Conservation (phyloP, 2,797 vertebrate species). For the Cryptoprocta ferox region DNA sequence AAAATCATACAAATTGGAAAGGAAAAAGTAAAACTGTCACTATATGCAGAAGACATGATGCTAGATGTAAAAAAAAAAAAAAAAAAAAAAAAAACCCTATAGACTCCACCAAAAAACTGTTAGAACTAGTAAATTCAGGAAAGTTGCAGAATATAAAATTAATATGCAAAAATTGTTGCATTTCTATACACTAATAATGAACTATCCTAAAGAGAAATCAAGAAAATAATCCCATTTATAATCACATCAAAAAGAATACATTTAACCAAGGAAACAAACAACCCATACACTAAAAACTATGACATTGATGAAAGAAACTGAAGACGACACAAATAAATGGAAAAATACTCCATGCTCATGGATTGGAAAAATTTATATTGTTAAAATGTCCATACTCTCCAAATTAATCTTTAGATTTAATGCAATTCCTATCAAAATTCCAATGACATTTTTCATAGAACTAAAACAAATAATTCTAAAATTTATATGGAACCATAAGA, state of each 20-base stretch:
- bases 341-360: background rate
- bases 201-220: background rate
- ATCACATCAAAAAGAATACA: background rate
- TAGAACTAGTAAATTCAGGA: background rate
- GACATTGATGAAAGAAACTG: background rate
- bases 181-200: background rate
- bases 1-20: background rate
- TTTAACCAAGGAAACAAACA: background rate
- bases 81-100: background rate
- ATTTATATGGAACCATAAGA: background rate
- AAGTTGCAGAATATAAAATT: background rate
- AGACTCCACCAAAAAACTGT: background rate
- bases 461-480: background rate
- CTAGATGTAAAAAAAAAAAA: background rate
- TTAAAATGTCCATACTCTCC: background rate
- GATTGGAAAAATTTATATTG: background rate
- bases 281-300: background rate
- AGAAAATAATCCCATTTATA: background rate
- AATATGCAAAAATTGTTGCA: background rate
- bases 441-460: background rate
- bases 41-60: background rate
- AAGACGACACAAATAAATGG: background rate
- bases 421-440: background rate
- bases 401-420: background rate
- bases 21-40: background rate